Evolutionary conservation across 2,113 vertebrate genomes (phyloP), one percentile per base, ranked within the genome.

Genomic region (Numida meleagris): DNA sequence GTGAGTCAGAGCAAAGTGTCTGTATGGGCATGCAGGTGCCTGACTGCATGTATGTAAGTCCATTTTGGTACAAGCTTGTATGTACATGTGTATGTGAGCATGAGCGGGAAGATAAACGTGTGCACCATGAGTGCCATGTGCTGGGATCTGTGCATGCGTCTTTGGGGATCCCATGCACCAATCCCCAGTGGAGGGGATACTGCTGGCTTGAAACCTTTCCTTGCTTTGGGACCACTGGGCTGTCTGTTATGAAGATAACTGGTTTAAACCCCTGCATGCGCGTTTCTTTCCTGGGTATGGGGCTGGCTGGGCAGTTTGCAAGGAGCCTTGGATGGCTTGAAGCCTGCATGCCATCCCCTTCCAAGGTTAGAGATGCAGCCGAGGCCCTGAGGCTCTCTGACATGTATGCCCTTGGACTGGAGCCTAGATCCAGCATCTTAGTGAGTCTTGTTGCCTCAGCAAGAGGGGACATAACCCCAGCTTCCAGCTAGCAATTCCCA

Each of bases 361-460:
- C 88, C 91, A 61, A 81, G 76, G 89, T 27, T 46, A 48, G 93
- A 95, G 91, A 43, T 51, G 61, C 79, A 43, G 89, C 81, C 50
- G 14, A 89, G 78, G 77, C 89, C 89, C 82, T 45, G 84, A 92
- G 89, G 86, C 86, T 95, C 90, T 93, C 95, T 82, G 90, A 92
- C 95, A 86, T 72, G 88, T 19, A 62, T 70, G 55, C 79, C 79
- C 89, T 89, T 77, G 91, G 89, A 45, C 31, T n/a, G 90, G 76
- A 95, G 66, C 93, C 68, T 90, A 95, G 70, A 76, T 88, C 79
- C 91, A 86, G 93, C 92, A 71, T 86, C 86, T 86, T 90, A 96
- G 87, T 82, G 87, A 79, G 79, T 6, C 4, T 58, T 83, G 76
- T 76, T 96, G 93, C 66, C 94, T 90, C 91, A 68, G 82, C 89